phyloP scores from a whole-genome alignment of 2,113 vertebrate genomes.

The Oxyruncus cristatus region DNA sequence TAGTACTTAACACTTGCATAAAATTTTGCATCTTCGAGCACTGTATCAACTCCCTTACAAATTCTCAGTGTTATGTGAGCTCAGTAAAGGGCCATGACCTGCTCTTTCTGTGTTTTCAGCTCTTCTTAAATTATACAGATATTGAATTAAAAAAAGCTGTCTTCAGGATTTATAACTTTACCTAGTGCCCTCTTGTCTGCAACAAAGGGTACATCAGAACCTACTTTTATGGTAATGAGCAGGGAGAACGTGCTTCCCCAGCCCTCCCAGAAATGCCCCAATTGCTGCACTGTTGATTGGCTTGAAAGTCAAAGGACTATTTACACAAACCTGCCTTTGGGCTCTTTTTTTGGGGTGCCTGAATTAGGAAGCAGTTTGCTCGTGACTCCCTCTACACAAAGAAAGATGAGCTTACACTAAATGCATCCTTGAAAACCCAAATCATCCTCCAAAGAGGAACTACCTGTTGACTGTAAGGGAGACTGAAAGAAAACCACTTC shows the following conservation, averaged over 20 bases:
- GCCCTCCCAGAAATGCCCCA: background rate
- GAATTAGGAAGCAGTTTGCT: background rate
- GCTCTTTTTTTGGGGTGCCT: background rate
- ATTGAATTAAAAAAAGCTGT: background rate
- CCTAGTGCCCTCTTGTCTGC: background rate
- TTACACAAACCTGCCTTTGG: background rate
- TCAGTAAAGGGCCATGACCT: background rate
- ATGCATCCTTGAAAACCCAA: background rate
- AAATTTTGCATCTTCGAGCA: background rate
- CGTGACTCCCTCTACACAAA: fast-evolving
- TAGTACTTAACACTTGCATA: background rate
- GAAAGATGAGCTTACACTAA: background rate
- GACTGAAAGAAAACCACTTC: background rate
- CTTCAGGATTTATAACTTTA: background rate
- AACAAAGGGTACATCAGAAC: background rate
- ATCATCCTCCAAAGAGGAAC: background rate
- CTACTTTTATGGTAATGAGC: background rate
- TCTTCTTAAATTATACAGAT: background rate
- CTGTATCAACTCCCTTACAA: background rate
- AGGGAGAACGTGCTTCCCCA: background rate
- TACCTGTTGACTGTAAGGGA: fast-evolving
- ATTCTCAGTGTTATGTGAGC: background rate
- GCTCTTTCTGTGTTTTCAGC: background rate
- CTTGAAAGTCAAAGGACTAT: background rate
- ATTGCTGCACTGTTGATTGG: background rate